phyloP scores from a whole-genome alignment of 2,888 invertebrate genomes.

The Xestoiulus laeticollis region DNA sequence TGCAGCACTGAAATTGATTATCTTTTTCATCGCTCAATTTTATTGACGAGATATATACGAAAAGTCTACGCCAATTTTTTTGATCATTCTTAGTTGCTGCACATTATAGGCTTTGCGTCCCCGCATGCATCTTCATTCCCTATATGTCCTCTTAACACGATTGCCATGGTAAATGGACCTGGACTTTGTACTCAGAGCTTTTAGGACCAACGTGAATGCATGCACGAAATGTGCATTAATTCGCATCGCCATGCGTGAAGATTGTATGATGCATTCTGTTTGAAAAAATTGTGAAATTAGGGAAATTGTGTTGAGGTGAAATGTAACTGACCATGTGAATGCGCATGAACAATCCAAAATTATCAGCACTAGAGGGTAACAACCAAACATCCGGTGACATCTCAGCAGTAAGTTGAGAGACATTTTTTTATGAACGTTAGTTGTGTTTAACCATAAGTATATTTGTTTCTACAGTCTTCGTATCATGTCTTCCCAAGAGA shows the following conservation, averaged over 20 bases:
- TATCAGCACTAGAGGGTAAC: background rate
- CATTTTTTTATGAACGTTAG: no score
- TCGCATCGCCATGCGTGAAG: background rate
- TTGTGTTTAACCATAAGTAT: no score
- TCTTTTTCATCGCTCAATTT: slow-evolving; percentile 30
- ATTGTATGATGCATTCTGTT: background rate
- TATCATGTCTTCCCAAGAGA: no score
- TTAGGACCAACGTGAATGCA: background rate
- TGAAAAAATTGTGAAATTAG: background rate
- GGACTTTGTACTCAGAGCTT: background rate
- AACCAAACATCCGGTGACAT: background rate
- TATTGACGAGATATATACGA: background rate
- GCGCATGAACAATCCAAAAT: background rate
- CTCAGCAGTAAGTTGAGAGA: background rate
- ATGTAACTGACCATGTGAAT: background rate
- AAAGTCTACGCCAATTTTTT: background rate
- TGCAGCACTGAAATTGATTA: slow-evolving; percentile 22
- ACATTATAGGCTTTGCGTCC: background rate
- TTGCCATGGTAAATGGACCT: slow-evolving; percentile 7
- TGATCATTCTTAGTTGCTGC: background rate
- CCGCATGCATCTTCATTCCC: background rate
- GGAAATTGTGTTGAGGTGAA: background rate
- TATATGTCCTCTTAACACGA: background rate
- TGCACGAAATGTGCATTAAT: background rate
- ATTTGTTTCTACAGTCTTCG: no score